Evolutionary conservation across 2,888 invertebrate species (phyloP), one percentile per base, ranked within the genome.

Genomic region (Amiota mariae): DNA sequence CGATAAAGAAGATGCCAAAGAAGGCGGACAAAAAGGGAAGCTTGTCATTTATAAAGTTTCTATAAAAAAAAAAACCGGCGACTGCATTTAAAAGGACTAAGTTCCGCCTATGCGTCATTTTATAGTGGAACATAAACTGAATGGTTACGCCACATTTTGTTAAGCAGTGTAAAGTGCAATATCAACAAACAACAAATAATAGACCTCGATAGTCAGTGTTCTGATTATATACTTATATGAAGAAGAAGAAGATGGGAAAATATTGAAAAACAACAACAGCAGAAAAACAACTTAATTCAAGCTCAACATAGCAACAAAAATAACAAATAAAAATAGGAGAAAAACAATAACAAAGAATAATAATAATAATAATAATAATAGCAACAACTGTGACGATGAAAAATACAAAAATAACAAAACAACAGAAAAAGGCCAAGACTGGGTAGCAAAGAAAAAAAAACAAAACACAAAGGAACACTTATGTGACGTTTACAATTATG

Each of bases 371-470:
- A 46, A 66, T 15, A 64, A 48, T 11, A 64, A 59, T 20, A 59
- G 20, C 4, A 59, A 18, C 11, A 59, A 51, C 54, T 12, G 3
- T 51, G 54, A 51, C 54, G 80, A 80, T 77, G 85, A 82, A 79
- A 76, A 77, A 77, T 77, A 48, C 24, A 18, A 67, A 79, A 76
- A 70, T 70, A 24, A n/a, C n/a, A 73, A 74, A 78, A 76, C 47
- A 73, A 71, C 13, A 70, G 46, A 47, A 77, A 76, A 75, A 36
- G 36, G 36, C 36, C 36, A 36, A 36, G 36, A 36, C 36, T 36
- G 6, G 2, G 36, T 2, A 36, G 36, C 73, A 75, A 72, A 15
- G n/a, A 49, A 68, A 70, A 74, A 72, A 75, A 74, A 71, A 74
- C 76, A 73, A 78, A 78, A 74, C 75, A 2, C 24, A 24, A 24